phyloP scores from a whole-genome alignment of 1,140 invertebrate genomes.

The Pararge aegeria region DNA sequence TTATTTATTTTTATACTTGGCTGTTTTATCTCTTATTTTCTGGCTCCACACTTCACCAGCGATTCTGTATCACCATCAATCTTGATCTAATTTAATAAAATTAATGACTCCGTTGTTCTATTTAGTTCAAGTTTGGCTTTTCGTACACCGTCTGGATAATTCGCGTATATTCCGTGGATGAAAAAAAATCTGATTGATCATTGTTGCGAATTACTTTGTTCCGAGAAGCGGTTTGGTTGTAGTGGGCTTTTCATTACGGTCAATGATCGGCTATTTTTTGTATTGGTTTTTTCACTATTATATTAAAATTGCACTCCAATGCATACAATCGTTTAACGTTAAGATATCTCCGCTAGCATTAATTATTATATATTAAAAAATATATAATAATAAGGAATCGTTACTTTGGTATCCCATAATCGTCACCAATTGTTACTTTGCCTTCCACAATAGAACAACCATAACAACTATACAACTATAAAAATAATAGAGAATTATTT shows the following conservation, averaged over 20 bases:
- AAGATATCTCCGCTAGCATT: too few relatives aligned
- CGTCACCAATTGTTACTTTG: too few relatives aligned
- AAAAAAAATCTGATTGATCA: slow-evolving; percentile 38
- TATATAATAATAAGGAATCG: too few relatives aligned
- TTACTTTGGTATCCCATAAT: too few relatives aligned
- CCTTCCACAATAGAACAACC: too few relatives aligned
- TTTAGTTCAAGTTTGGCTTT: slow-evolving; percentile 32
- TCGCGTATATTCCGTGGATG: slow-evolving; percentile 29
- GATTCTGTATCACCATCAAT: slow-evolving; percentile 44
- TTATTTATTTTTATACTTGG: too few relatives aligned
- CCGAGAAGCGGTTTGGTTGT: background rate
- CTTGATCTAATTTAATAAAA: slow-evolving; percentile 63
- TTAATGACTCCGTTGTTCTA: slow-evolving; percentile 52
- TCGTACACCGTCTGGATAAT: slow-evolving; percentile 25
- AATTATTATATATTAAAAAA: too few relatives aligned
- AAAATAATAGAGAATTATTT: too few relatives aligned
- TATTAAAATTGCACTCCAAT: too few relatives aligned
- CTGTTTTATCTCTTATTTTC: slow-evolving; percentile 1
- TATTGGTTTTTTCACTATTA: background rate
- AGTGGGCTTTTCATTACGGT: background rate
- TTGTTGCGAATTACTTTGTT: slow-evolving; percentile 11
- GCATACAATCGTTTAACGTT: too few relatives aligned
- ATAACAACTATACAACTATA: too few relatives aligned
- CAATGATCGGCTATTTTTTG: background rate
- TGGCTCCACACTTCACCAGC: slow-evolving; percentile 13